Evolutionary conservation across 2,797 vertebrate species (phyloP), one percentile per base, ranked within the genome.

Genomic region (Rhincodon typus): DNA sequence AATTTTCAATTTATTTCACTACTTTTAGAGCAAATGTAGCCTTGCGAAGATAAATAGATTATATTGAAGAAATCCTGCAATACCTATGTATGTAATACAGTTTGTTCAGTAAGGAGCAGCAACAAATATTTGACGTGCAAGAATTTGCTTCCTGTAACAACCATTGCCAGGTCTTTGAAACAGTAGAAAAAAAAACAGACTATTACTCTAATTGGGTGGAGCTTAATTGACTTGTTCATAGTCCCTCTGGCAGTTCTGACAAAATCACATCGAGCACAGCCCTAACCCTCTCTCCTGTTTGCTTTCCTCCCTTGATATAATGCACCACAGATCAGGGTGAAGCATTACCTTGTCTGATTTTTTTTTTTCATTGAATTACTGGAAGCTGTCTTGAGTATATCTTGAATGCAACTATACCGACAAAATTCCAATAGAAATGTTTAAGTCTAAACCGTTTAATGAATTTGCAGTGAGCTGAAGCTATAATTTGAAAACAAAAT

Each of bases 381-480:
- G 98, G 99, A 98, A 98, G 98, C 98, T 98, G 98, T 98, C 98
- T 53, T 98, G 98, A 97, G 97, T 97, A 97, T 98, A 98, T 98
- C 98, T 98, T 98, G 98, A 97, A 98, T 98, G 98, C 98, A 98
- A 98, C 98, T 99, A 99, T 98, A 98, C 98, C 98, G 98, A 98
- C 98, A 98, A 99, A 99, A 99, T 99, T 98, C 98, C 98, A 99
- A 97, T 97, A 98, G 98, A 98, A 99, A 98, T 98, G 98, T 98
- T 98, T 98, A 98, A 98, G 98, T 98, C 98, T 97, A 98, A 98
- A 98, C 98, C 98, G 98, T 99, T 98, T 98, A 98, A 98, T 98
- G 98, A 99, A 98, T 98, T 98, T 98, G 98, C 99, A 98, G 98
- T 99, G 98, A 99, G 99, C 99, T 98, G 98, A 98, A 98, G 98